Evolutionary conservation across 2,797 vertebrate genomes (phyloP).

Genomic region (Balearica regulorum): DNA sequence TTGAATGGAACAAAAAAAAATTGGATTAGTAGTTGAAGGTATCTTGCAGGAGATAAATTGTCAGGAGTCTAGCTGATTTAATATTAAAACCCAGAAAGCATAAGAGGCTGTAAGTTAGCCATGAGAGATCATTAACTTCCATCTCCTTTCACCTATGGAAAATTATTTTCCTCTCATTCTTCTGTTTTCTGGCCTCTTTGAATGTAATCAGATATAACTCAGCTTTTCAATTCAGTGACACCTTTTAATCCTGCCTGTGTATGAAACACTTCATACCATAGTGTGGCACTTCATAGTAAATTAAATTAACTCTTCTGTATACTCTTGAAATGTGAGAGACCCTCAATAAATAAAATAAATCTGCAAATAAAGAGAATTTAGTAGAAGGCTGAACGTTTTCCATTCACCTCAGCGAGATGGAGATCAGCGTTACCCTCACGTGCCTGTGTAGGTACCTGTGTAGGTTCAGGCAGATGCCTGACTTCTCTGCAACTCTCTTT

Average conservation of each 20-base stretch:
- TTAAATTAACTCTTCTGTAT: background rate
- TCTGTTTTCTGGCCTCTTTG: background rate
- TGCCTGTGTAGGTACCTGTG: background rate
- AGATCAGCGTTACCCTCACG: background rate
- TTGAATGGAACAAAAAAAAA: background rate
- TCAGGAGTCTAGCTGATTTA: background rate
- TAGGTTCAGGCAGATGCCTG: background rate
- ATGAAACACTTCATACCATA: background rate
- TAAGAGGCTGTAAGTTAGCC: background rate
- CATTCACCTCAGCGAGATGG: background rate
- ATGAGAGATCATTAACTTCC: background rate
- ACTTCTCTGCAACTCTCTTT: background rate
- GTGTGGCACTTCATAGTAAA: background rate
- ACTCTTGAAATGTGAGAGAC: background rate
- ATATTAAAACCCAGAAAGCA: background rate
- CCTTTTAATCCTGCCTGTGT: background rate
- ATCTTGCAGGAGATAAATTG: background rate
- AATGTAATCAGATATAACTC: background rate
- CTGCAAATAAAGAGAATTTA: background rate
- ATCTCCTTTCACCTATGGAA: background rate
- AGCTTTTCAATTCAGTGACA: background rate
- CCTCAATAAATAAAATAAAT: conserved; percentile 6
- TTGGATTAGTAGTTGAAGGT: background rate
- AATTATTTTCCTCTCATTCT: background rate
- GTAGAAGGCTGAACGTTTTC: background rate